Conservation (phyloP, 2,797 vertebrate genomes). For the Pipistrellus pygmaeus region DNA sequence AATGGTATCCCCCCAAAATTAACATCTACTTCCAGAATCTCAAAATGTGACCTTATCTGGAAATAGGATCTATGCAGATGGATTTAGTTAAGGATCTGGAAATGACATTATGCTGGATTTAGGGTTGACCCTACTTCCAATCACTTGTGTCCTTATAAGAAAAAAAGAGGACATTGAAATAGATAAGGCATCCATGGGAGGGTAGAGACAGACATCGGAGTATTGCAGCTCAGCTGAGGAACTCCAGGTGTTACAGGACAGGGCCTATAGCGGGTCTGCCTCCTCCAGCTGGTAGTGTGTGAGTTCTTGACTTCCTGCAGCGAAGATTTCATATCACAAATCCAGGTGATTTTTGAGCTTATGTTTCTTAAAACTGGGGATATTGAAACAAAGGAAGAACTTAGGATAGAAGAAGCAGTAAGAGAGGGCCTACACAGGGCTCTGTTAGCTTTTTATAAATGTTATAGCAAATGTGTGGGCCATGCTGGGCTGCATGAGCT, state of each 20-base stretch:
- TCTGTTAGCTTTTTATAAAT: neutral
- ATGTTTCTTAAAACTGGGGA: too few relatives aligned
- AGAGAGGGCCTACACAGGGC: too few relatives aligned
- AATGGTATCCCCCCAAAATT: neutral
- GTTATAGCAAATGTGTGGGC: neutral
- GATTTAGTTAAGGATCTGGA: neutral
- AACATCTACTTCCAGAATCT: neutral
- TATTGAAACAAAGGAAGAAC: too few relatives aligned
- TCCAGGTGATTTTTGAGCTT: neutral
- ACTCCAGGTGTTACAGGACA: neutral
- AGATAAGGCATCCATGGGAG: neutral
- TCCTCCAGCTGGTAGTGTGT: neutral
- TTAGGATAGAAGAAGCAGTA: too few relatives aligned
- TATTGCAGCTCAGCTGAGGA: neutral
- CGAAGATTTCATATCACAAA: neutral
- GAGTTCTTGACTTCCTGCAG: neutral
- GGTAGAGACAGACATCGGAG: neutral
- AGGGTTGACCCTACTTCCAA: neutral
- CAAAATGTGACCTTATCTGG: conserved; percentile 1
- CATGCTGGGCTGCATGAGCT: neutral
- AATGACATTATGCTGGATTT: neutral
- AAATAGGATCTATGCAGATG: neutral
- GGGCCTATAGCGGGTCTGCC: neutral
- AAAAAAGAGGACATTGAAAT: neutral
- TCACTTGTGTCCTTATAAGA: neutral